phyloP scores from a whole-genome alignment of 2,797 vertebrate genomes.

The Siniperca undulata region DNA sequence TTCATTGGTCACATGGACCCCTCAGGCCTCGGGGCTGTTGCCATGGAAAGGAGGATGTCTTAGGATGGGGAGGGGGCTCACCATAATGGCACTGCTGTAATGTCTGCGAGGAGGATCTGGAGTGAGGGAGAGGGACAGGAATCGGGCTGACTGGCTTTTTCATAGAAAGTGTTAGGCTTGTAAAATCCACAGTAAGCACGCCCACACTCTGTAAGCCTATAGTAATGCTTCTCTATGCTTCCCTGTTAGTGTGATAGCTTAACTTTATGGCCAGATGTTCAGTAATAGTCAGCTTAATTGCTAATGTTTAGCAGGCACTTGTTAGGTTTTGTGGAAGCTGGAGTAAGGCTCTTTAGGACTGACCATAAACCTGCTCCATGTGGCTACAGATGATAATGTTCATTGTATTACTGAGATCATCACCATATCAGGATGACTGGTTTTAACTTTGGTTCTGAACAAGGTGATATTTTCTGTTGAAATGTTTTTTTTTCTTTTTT shows the following conservation, averaged over 20 bases:
- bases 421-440: neutral
- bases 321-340: slow-evolving; percentile 43
- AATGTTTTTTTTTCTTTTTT: neutral
- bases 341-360: slow-evolving; percentile 22
- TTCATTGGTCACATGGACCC: slow-evolving; percentile 75
- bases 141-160: slow-evolving; percentile 52
- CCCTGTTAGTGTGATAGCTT: slow-evolving; percentile 44
- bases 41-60: slow-evolving; percentile 77
- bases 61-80: slow-evolving; percentile 52
- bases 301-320: slow-evolving; percentile 59
- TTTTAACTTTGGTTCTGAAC: neutral
- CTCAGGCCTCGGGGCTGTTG: slow-evolving; percentile 78
- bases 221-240: slow-evolving; percentile 23
- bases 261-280: slow-evolving; percentile 73
- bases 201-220: slow-evolving; percentile 20
- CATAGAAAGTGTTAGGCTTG: slow-evolving; percentile 43
- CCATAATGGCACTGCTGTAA: slow-evolving; percentile 61
- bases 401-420: slow-evolving; percentile 21
- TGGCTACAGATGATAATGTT: slow-evolving; percentile 17
- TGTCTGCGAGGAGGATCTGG: slow-evolving; percentile 36
- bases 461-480: neutral
- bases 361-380: slow-evolving; percentile 29
- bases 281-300: slow-evolving; percentile 60
- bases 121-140: slow-evolving; percentile 35
- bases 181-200: slow-evolving; percentile 56